Percentiles rank a stretch among this genome's conserved stretches.
phyloP scores from a whole-genome alignment of 2,888 invertebrate genomes.

The Trypoxylon attenuatum region DNA sequence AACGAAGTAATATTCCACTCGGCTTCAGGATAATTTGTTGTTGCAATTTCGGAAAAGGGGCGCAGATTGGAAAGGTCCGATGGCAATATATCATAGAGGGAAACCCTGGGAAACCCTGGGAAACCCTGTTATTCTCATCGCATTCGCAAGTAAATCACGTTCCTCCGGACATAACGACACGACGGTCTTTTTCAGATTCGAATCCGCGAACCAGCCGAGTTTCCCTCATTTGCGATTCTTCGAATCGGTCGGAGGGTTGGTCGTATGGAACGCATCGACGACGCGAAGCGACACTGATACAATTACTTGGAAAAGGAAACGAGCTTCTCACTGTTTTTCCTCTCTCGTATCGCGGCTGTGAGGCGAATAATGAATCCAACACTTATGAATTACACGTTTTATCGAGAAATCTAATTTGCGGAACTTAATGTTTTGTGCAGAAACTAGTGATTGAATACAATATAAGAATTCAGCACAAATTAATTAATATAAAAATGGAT shows the following conservation, averaged over 20 bases:
- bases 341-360: constrained; percentile 13
- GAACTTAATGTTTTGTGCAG: no score
- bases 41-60: constrained; percentile 1
- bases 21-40: constrained; percentile 7
- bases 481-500: no score
- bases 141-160: constrained; percentile 4
- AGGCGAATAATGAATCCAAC: constrained; percentile 10
- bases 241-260: constrained; percentile 13
- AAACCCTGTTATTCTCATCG: no score
- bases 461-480: no score
- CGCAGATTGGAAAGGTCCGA: constrained; percentile 26
- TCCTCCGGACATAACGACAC: constrained; percentile 23
- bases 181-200: constrained; percentile 7
- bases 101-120: no score
- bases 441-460: no score
- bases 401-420: no score
- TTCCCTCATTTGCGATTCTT: constrained; percentile 23
- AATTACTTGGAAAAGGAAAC: constrained; percentile 44
- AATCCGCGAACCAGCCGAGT: constrained; percentile 8
- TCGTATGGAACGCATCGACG: constrained; percentile 23
- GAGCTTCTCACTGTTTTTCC: constrained; percentile 9
- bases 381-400: no score
- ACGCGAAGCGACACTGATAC: constrained; percentile 16
- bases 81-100: constrained; percentile 17
- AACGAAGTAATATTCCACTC: background rate